Conservation (phyloP, 2,797 vertebrate species). For the Morus bassanus region DNA sequence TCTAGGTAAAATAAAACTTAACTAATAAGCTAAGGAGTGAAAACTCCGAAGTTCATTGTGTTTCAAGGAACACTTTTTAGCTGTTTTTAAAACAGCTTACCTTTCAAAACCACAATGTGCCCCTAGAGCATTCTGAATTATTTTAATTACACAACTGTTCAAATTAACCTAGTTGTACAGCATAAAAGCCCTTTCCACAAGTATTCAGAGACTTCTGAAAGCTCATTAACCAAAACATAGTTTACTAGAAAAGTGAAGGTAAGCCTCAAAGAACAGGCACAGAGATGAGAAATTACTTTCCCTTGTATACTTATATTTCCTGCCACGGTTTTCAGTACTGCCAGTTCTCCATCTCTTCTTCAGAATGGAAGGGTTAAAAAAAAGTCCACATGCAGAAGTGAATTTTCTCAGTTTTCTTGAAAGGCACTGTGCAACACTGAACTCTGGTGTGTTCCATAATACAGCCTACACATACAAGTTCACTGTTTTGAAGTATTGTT, state of each 20-base stretch:
- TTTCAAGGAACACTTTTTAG: not conserved
- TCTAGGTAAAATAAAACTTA: not conserved
- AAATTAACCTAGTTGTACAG: not conserved
- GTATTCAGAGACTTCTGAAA: not conserved
- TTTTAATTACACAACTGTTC: not conserved
- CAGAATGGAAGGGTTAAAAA: not conserved
- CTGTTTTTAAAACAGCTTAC: not conserved
- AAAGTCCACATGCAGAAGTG: not conserved
- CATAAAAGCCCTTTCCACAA: not conserved
- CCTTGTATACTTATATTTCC: not conserved
- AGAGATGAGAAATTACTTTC: not conserved
- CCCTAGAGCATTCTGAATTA: not conserved
- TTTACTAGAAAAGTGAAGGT: not conserved
- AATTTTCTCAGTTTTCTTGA: not conserved
- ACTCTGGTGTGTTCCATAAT: not conserved
- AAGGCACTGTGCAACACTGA: not conserved
- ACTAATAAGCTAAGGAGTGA: not conserved
- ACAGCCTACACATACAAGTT: not conserved
- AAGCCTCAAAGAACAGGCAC: not conserved
- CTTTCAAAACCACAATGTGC: not conserved
- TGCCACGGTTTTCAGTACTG: not conserved
- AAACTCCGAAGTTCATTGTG: not conserved
- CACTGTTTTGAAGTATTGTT: not conserved
- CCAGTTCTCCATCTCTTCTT: not conserved
- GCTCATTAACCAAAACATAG: not conserved